Conservation (phyloP, 2,113 vertebrate genomes). For the Chionomys nivalis region DNA sequence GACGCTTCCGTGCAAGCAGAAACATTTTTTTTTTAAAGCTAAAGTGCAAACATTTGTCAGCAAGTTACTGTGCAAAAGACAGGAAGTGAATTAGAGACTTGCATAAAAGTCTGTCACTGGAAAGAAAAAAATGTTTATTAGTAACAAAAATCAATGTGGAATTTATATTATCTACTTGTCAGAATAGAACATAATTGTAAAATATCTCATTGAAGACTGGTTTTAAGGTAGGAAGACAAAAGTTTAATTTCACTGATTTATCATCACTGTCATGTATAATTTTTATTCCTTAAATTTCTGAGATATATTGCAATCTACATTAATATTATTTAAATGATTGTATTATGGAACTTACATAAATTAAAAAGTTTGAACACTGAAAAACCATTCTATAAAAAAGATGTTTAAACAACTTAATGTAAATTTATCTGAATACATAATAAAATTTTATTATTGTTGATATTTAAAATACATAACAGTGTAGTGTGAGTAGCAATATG, state of each 20-base stretch:
- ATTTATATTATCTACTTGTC: constrained; percentile 17
- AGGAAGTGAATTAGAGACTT: constrained; percentile 78
- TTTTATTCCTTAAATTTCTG: constrained; percentile 69
- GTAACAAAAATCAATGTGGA: constrained; percentile 17
- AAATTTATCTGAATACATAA: neutral
- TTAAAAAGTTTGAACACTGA: neutral
- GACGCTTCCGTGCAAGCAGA: constrained; percentile 76
- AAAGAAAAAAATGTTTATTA: constrained; percentile 64
- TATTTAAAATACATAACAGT: neutral
- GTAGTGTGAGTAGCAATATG: neutral
- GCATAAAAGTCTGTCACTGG: constrained; percentile 74
- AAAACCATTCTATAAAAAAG: neutral
- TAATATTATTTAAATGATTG: neutral
- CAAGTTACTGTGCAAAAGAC: constrained; percentile 79
- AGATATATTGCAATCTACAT: constrained; percentile 60
- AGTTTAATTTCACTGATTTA: constrained; percentile 64
- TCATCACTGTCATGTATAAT: constrained; percentile 52
- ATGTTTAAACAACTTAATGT: neutral
- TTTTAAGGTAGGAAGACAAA: constrained; percentile 71
- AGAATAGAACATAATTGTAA: constrained; percentile 46
- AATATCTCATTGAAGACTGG: constrained; percentile 17
- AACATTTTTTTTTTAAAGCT: constrained; percentile 40
- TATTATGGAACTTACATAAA: neutral
- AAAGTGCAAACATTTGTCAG: constrained; percentile 83
- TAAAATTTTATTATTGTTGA: neutral